phyloP scores from a whole-genome alignment of 2,113 vertebrate species.

The Ondatra zibethicus region DNA sequence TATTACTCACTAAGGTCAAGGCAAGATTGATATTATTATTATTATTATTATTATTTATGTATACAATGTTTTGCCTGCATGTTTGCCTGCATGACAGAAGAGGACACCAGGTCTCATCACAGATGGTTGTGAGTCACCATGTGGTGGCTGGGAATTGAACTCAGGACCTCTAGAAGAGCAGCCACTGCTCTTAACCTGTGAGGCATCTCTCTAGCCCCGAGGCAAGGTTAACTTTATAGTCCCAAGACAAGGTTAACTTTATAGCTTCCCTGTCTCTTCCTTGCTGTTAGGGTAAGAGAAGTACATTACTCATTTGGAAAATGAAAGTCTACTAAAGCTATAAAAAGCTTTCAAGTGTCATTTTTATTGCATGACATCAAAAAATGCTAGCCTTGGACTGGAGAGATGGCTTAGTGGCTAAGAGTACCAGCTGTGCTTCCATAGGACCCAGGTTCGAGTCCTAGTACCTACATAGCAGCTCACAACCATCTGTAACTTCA shows the following conservation, averaged over 20 bases:
- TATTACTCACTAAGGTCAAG: not conserved
- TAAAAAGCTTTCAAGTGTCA: not conserved
- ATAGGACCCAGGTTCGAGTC: not conserved
- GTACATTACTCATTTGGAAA: not conserved
- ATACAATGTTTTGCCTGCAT: too few relatives aligned
- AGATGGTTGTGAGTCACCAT: too few relatives aligned
- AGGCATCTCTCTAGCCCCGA: too few relatives aligned
- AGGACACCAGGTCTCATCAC: too few relatives aligned
- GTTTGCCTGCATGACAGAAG: too few relatives aligned
- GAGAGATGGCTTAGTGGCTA: not conserved
- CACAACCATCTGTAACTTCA: not conserved
- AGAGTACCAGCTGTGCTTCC: not conserved
- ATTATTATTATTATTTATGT: too few relatives aligned
- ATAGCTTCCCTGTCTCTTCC: not conserved
- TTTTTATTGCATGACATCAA: not conserved
- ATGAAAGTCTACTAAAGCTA: not conserved
- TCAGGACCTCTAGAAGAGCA: too few relatives aligned
- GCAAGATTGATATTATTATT: not conserved
- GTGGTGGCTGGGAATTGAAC: too few relatives aligned
- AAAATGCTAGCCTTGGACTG: not conserved
- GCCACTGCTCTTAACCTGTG: too few relatives aligned
- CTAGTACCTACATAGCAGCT: not conserved
- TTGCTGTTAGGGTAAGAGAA: not conserved
- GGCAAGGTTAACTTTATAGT: too few relatives aligned
- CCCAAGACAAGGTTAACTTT: too few relatives aligned